Evolutionary conservation across 2,113 vertebrate species (phyloP).

Genomic region (Rana temporaria): DNA sequence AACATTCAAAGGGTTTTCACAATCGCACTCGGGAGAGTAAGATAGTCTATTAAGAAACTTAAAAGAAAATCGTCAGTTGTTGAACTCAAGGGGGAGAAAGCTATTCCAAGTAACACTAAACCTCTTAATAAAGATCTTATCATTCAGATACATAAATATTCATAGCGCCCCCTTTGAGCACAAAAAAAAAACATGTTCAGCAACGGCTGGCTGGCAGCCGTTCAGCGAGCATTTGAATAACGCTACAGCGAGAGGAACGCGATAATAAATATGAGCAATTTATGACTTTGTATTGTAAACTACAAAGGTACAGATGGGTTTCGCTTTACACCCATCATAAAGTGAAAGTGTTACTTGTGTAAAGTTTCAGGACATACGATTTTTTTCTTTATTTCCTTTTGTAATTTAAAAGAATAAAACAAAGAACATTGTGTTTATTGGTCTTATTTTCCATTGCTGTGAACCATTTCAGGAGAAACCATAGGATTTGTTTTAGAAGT

Average conservation of each 20-base stretch:
- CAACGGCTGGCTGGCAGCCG: conserved; percentile 27
- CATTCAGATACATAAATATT: conserved; percentile 56
- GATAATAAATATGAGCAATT: conserved; percentile 13
- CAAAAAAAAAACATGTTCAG: conserved; percentile 58
- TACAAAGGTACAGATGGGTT: conserved; percentile 10
- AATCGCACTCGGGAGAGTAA: conserved; percentile 16
- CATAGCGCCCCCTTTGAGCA: conserved; percentile 35
- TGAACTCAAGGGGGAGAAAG: neutral
- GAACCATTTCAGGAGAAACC: no score
- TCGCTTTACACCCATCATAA: neutral
- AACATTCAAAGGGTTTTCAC: conserved; percentile 36
- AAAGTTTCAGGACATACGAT: neutral
- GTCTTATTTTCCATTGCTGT: no score
- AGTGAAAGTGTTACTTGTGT: neutral
- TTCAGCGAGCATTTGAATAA: conserved; percentile 27
- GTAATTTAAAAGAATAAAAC: neutral
- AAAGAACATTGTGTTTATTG: no score
- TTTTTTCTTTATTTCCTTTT: neutral
- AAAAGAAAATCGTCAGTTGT: conserved; percentile 46
- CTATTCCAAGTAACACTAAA: conserved; percentile 48
- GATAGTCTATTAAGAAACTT: conserved; percentile 34
- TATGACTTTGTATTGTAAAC: neutral
- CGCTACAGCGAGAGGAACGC: neutral
- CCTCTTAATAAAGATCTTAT: conserved; percentile 49
- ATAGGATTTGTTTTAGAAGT: no score